Evolutionary conservation across 1,140 invertebrate species (phyloP).

Genomic region (Grapholita molesta): DNA sequence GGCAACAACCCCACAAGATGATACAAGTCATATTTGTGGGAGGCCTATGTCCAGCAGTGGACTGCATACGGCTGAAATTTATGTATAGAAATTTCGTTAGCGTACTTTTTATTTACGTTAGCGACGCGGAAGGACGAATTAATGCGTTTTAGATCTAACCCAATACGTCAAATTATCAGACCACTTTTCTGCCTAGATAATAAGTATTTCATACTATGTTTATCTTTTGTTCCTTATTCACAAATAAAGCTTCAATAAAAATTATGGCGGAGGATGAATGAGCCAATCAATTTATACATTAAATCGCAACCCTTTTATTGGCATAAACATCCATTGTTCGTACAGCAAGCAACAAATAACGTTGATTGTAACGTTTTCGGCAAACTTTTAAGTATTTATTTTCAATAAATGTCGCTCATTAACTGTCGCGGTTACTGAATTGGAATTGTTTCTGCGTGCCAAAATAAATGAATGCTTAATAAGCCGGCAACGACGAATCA

Average conservation of each 20-base stretch:
- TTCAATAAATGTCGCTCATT: background rate
- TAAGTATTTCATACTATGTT: too few species aligned
- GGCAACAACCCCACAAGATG: too few species aligned
- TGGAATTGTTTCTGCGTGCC: background rate
- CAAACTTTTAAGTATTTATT: conserved; percentile 3
- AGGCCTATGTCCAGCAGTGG: too few species aligned
- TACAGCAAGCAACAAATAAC: background rate
- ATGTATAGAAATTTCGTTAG: background rate
- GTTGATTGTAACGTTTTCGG: conserved; percentile 10
- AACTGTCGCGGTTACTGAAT: conserved; percentile 2
- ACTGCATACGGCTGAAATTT: too few species aligned
- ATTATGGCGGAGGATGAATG: background rate
- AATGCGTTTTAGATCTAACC: too few species aligned
- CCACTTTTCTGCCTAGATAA: too few species aligned
- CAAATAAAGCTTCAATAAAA: background rate
- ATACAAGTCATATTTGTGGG: too few species aligned
- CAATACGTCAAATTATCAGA: too few species aligned
- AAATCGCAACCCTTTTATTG: conserved; percentile 3
- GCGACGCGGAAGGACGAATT: too few species aligned
- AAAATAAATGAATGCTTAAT: background rate
- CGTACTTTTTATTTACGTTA: too few species aligned
- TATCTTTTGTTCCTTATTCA: background rate
- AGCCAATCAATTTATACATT: conserved; percentile 8
- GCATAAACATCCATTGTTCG: background rate
- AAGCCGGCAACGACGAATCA: background rate